Base-by-base conservation (phyloP, 2,113 vertebrate genomes). In the Enhydra lutris region DNA sequence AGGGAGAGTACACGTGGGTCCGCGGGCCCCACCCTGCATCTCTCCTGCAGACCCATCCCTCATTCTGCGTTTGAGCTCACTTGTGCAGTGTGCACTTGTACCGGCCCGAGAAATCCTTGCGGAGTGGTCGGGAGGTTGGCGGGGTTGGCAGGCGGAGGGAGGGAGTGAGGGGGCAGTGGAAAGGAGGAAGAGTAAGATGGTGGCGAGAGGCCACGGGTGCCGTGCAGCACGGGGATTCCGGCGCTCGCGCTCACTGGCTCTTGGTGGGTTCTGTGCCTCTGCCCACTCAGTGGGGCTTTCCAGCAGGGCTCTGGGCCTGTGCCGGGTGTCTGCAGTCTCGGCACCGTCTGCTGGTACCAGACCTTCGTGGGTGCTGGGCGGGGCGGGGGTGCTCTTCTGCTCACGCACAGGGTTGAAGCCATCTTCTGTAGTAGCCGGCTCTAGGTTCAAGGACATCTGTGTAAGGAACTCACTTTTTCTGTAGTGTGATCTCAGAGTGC, bases 231-330 rank as follows among this genome's bases (percentile, higher is more conserved):
- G 7, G 42, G 21, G 73, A 4, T 11, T 36, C 50, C 9, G 2
- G 6, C 6, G 0, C 36, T 36, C 9, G 4, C 3, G 36, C n/a
- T 1, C 36, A 23, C 4, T 0, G 47, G 2, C 8, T 45, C 8
- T 7, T 4, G 6, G 0, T 10, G 78, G 31, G 61, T 11, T 76
- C 4, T 0, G 3, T 4, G 34, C 23, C 39, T 13, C 69, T 1
- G 4, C 31, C 21, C 21, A 1, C 21, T 15, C 13, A 55, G 13
- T 10, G 1, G 39, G 15, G 39, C 74, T 26, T 31, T 13, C 15
- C 5, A n/a, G 47, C 29, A 23, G 73, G 15, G 23, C 26, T 31
- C 23, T 21, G 31, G 65, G 20, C 52, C 14, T 11, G 9, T 21
- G 12, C 14, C 8, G 31, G 76, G 81, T 2, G 2, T 2, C 0